Evolutionary conservation across 2,888 invertebrate genomes (phyloP).

Genomic region (Xestobium rufovillosum): DNA sequence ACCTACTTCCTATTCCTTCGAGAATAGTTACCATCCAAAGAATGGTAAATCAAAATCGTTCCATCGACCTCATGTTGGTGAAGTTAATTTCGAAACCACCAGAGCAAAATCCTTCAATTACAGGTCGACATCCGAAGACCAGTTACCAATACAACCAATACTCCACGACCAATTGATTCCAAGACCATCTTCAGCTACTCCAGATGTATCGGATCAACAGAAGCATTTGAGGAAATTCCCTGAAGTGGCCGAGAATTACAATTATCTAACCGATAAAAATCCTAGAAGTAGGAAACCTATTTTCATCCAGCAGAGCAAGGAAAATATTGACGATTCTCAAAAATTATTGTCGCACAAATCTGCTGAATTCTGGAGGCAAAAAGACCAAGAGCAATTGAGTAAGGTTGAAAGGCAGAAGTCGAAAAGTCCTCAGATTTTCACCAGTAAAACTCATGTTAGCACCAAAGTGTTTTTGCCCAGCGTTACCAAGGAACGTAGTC

Average conservation of each 20-base stretch:
- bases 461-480: conserved; percentile 38
- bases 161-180: conserved; percentile 28
- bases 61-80: conserved; percentile 16
- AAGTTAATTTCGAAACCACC: conserved; percentile 36
- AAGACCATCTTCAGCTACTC: conserved; percentile 40
- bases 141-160: conserved; percentile 30
- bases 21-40: conserved; percentile 30
- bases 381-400: conserved; percentile 44
- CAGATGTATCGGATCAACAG: conserved; percentile 32
- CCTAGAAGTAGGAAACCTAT: conserved; percentile 68
- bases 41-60: conserved; percentile 24
- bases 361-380: conserved; percentile 58
- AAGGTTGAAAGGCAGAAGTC: conserved; percentile 20
- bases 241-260: conserved; percentile 39
- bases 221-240: conserved; percentile 10
- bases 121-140: conserved; percentile 40
- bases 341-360: conserved; percentile 38
- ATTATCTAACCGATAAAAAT: conserved; percentile 64
- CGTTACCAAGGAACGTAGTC: conserved; percentile 25
- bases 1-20: conserved; percentile 51
- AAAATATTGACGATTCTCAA: conserved; percentile 36
- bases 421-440: conserved; percentile 38
- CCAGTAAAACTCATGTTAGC: conserved; percentile 36
- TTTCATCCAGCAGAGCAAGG: conserved; percentile 52
- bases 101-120: conserved; percentile 29